Conservation (phyloP, 2,888 invertebrate genomes). For the Dromius quadrimaculatus region DNA sequence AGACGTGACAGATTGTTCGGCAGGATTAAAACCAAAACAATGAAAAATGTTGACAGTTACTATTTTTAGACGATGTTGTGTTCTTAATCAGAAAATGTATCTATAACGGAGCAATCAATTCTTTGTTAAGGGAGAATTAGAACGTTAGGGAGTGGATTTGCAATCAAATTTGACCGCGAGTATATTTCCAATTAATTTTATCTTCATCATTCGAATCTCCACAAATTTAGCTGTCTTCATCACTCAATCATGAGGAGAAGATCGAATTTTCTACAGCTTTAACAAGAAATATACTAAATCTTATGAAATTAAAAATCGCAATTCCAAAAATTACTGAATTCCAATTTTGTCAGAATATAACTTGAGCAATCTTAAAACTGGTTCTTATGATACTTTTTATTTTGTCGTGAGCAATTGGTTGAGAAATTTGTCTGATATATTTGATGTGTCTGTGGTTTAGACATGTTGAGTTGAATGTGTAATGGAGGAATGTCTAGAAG, state of each 20-base stretch:
- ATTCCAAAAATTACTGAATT: too few species aligned
- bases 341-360: too few species aligned
- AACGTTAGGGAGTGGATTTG: slow-evolving; percentile 29
- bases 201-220: slow-evolving; percentile 25
- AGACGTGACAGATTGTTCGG: slow-evolving; percentile 46
- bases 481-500: slow-evolving; percentile 40
- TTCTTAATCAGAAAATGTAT: slow-evolving; percentile 40
- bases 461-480: slow-evolving; percentile 38
- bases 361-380: slow-evolving; percentile 21
- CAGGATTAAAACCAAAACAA: slow-evolving; percentile 47
- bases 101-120: slow-evolving; percentile 22
- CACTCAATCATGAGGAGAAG: not conserved
- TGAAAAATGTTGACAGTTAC: slow-evolving; percentile 42
- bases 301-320: too few species aligned
- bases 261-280: not conserved
- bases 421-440: slow-evolving; percentile 42
- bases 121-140: slow-evolving; percentile 21
- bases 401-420: slow-evolving; percentile 41
- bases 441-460: slow-evolving; percentile 41
- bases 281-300: not conserved
- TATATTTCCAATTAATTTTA: slow-evolving; percentile 29
- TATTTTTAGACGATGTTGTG: slow-evolving; percentile 44
- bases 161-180: slow-evolving; percentile 25
- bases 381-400: slow-evolving; percentile 33
- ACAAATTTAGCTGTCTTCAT: not conserved